A percentile compares a stretch with the other conserved stretches of the same genome.
These are phyloP conservation scores for Idris sp. DNA, from an alignment of 1,140 invertebrate species.

Conservation along the genomic window DNA sequence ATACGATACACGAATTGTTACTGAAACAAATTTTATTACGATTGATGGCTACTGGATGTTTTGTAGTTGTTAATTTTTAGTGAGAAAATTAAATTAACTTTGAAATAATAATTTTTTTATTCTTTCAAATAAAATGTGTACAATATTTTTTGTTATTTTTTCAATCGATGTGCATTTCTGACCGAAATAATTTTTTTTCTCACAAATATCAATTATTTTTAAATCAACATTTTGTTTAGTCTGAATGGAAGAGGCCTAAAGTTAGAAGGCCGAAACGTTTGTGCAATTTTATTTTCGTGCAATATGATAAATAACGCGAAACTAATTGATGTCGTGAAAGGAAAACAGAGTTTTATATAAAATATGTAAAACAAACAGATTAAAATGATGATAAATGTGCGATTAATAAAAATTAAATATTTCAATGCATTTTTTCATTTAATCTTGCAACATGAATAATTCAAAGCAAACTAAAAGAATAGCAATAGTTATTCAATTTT, in stretches of 20 bases:
- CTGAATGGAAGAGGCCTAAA: conserved; percentile 22
- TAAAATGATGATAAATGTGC: too few species aligned
- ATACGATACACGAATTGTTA: neutral
- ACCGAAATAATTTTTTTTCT: conserved; percentile 23
- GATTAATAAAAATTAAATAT: too few species aligned
- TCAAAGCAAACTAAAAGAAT: too few species aligned
- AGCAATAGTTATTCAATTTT: too few species aligned
- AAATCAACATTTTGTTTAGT: conserved; percentile 30
- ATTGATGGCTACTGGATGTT: neutral
- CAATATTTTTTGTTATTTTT: neutral
- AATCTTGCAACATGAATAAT: too few species aligned
- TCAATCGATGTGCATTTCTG: neutral
- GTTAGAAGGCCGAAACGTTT: neutral
- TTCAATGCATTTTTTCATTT: too few species aligned
- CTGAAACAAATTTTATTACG: conserved; percentile 17
- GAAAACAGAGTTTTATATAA: too few species aligned
- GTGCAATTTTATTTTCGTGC: conserved; percentile 19
- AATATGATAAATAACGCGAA: conserved; percentile 1
- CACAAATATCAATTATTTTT: conserved; percentile 35
- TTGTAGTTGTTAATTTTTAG: too few species aligned
- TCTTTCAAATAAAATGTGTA: neutral
- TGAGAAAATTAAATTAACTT: too few species aligned
- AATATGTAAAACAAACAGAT: too few species aligned
- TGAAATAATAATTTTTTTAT: too few species aligned
- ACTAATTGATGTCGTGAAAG: too few species aligned